A percentile compares a stretch with the other conserved stretches of the same genome.
Conservation (phyloP, 2,888 invertebrate species). For the Anthrax anthrax region DNA sequence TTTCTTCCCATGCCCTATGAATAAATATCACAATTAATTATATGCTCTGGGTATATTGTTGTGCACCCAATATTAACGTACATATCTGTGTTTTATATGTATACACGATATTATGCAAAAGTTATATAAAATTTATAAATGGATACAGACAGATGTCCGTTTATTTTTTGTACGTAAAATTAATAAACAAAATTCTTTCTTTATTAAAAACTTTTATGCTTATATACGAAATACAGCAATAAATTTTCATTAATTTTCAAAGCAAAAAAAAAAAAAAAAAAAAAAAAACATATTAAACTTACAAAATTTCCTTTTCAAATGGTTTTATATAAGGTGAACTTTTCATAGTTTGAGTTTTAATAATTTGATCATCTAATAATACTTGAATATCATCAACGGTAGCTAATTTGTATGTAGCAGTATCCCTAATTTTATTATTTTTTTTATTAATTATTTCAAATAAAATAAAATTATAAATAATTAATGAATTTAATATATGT, state of each 20-base stretch:
- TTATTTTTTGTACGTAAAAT: not conserved
- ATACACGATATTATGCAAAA: not conserved
- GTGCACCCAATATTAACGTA: no score
- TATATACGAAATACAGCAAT: not conserved
- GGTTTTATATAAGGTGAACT: constrained; percentile 94
- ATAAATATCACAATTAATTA: constrained; percentile 5
- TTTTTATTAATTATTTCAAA: not conserved
- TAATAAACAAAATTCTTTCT: no score
- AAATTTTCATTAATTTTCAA: not conserved
- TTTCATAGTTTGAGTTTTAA: constrained; percentile 95
- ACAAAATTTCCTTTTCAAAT: constrained; percentile 72
- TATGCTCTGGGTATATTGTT: not conserved
- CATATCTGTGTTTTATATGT: no score
- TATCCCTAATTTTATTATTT: constrained; percentile 41
- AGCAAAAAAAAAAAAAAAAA: no score
- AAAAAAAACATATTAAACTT: no score
- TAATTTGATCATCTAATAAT: constrained; percentile 85
- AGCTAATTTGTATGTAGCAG: constrained; percentile 80
- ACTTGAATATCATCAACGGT: constrained; percentile 89
- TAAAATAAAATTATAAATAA: constrained; percentile 22
- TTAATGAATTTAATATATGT: no score
- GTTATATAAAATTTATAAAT: not conserved
- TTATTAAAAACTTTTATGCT: no score
- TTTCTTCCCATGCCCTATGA: constrained; percentile 77
- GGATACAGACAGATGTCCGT: no score